Evolutionary conservation across 2,888 invertebrate genomes (phyloP).

Genomic region (Meta bourneti): DNA sequence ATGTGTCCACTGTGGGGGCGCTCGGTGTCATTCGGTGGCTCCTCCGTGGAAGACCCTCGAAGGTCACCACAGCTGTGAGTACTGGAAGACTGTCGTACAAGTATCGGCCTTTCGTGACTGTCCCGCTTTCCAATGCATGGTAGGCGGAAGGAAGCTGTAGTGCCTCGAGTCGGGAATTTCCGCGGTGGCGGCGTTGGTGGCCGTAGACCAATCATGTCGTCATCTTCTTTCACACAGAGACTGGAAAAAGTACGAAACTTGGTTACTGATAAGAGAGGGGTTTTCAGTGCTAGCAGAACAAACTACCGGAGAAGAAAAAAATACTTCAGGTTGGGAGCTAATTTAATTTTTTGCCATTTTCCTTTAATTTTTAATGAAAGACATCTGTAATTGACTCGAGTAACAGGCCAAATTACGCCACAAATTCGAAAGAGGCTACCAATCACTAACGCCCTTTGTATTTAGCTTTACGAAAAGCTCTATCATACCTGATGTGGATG

Average conservation of each 20-base stretch:
- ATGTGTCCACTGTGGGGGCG: slow-evolving; percentile 51
- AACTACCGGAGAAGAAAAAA: neutral
- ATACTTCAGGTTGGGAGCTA: neutral
- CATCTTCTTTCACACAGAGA: slow-evolving; percentile 77
- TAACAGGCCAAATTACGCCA: too few relatives aligned
- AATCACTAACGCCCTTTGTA: too few relatives aligned
- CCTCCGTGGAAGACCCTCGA: slow-evolving; percentile 81
- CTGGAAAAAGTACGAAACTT: slow-evolving; percentile 39
- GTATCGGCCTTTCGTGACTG: slow-evolving; percentile 82
- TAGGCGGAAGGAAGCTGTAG: slow-evolving; percentile 80
- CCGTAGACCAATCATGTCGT: slow-evolving; percentile 84
- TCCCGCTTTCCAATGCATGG: slow-evolving; percentile 81
- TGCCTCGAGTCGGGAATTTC: slow-evolving; percentile 79
- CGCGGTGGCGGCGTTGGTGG: slow-evolving; percentile 80
- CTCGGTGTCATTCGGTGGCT: slow-evolving; percentile 35
- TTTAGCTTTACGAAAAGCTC: too few relatives aligned
- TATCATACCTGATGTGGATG: too few relatives aligned
- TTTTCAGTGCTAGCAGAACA: neutral
- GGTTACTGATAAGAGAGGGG: neutral
- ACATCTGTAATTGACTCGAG: neutral
- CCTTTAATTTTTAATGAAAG: neutral
- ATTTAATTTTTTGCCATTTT: neutral
- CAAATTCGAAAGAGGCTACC: too few relatives aligned
- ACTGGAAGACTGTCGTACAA: slow-evolving; percentile 83
- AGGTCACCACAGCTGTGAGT: slow-evolving; percentile 87